Conservation (phyloP, 2,113 vertebrate species). For the Paralichthys olivaceus region DNA sequence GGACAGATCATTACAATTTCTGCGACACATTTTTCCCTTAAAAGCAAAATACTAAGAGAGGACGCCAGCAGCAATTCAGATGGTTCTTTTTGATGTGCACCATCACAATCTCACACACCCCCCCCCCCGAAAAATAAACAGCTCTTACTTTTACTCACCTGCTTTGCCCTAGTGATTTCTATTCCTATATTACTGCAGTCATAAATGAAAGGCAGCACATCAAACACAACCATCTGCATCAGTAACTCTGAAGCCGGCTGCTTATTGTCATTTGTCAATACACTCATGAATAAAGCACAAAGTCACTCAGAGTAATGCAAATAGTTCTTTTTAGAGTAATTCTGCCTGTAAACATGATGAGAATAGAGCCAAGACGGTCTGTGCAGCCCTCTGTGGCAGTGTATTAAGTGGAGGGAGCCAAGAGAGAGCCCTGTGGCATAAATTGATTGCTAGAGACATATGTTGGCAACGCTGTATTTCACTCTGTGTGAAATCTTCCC, state of each 20-base stretch:
- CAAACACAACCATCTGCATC: conserved; percentile 29
- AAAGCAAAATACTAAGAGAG: conserved; percentile 56
- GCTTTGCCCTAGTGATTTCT: conserved; percentile 28
- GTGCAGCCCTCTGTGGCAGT: conserved; percentile 37
- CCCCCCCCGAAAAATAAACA: conserved; percentile 20
- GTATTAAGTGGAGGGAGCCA: conserved; percentile 53
- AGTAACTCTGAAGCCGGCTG: conserved; percentile 6
- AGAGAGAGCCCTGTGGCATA: conserved; percentile 60
- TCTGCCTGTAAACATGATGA: conserved; percentile 37
- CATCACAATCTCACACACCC: conserved; percentile 7
- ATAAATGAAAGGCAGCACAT: conserved; percentile 52
- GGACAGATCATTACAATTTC: conserved; percentile 39
- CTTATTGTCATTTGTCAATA: conserved; percentile 34
- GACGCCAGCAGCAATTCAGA: conserved; percentile 31
- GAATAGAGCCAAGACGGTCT: conserved; percentile 28
- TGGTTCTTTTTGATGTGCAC: conserved; percentile 20
- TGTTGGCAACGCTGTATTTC: conserved; percentile 73
- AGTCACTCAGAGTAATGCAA: conserved; percentile 27
- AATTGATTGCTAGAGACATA: conserved; percentile 72
- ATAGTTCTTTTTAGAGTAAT: conserved; percentile 21
- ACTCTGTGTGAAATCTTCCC: conserved; percentile 67
- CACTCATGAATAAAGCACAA: conserved; percentile 25
- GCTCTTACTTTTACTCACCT: conserved; percentile 12
- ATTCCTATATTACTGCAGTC: conserved; percentile 21
- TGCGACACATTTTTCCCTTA: conserved; percentile 33